Evolutionary conservation across 1,140 invertebrate genomes (phyloP), one percentile per base, ranked within the genome.

Genomic region (Temnothorax curvispinosus): DNA sequence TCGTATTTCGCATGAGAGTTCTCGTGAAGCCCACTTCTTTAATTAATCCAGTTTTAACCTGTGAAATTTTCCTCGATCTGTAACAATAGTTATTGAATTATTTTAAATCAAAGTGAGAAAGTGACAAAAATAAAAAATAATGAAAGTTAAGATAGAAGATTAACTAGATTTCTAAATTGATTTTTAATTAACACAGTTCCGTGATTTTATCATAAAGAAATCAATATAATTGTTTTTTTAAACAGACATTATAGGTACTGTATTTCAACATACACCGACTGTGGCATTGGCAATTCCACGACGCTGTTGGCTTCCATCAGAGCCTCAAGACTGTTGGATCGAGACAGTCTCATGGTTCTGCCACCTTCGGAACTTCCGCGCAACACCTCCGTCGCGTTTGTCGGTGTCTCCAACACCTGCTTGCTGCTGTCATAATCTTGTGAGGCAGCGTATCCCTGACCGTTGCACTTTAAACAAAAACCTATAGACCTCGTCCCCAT

Each of bases 241-340:
- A 32, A 75, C 1, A 8, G 3, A 60, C 27, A 7, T 76, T 56
- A 69, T 44, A 56, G 0, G 69, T 3, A 27, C 27, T 27, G 27
- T 75, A 58, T 62, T 32, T 65, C 58, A 13, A n/a, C 18, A 65
- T 47, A 74, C 13, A 94, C 95, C 94, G 91, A 96, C 95, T 92
- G 94, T 77, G 96, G 96, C 95, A 97, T 95, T 2, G 97, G 96
- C 27, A 97, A 95, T 94, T 97, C 96, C 56, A 97, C 93, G 35
- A 96, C 94, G 87, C 94, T 92, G 91, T 95, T 96, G 78, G 93
- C 95, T 88, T 94, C 93, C 86, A 94, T 94, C 47, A 94, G 88
- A 88, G 93, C 91, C 52, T 94, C 94, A 18, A 95, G 82, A 88
- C 93, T 94, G 41, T 93, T 92, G 3, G 90, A 90, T n/a, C 92